A percentile compares a stretch with the other conserved stretches of the same genome.
Evolutionary conservation across 2,888 invertebrate genomes (phyloP).

Genomic region (Idaea aversata): DNA sequence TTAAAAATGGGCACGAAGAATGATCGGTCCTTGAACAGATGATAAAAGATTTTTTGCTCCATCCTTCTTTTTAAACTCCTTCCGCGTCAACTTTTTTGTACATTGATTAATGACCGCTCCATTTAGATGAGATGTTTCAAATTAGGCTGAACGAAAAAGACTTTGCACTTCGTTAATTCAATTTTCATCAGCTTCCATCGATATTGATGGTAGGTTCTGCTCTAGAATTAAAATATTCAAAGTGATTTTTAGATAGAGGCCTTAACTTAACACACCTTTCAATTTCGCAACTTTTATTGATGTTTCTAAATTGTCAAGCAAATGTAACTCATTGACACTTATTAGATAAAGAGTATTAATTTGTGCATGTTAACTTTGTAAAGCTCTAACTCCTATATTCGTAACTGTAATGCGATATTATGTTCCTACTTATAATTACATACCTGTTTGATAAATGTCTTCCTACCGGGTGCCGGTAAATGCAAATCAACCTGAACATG

Average conservation of each 20-base stretch:
- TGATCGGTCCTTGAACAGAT: constrained; percentile 40
- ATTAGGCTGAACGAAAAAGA: constrained; percentile 40
- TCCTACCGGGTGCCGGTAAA: constrained; percentile 25
- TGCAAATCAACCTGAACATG: constrained; percentile 37
- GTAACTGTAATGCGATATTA: neutral
- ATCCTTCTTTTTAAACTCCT: constrained; percentile 52
- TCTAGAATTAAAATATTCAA: neutral
- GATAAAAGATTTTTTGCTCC: constrained; percentile 53
- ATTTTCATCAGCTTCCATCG: constrained; percentile 26
- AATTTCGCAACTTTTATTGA: constrained; percentile 13
- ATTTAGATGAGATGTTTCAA: constrained; percentile 45
- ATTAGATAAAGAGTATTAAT: neutral
- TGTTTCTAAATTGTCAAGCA: constrained; percentile 8
- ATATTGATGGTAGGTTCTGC: constrained; percentile 1
- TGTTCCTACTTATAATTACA: constrained; percentile 6
- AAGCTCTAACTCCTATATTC: neutral
- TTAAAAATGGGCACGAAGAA: constrained; percentile 41
- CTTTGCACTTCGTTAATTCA: constrained; percentile 45
- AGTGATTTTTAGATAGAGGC: constrained; percentile 8
- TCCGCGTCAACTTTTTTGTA: constrained; percentile 52
- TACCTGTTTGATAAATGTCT: constrained; percentile 21
- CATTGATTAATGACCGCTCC: constrained; percentile 58
- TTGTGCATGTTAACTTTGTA: neutral
- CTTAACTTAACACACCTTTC: constrained; percentile 24
- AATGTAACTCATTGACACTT: neutral